These are phyloP conservation scores for Phytoseiulus persimilis DNA, from an alignment of 2,888 invertebrate genomes.

Conservation along the genomic window DNA sequence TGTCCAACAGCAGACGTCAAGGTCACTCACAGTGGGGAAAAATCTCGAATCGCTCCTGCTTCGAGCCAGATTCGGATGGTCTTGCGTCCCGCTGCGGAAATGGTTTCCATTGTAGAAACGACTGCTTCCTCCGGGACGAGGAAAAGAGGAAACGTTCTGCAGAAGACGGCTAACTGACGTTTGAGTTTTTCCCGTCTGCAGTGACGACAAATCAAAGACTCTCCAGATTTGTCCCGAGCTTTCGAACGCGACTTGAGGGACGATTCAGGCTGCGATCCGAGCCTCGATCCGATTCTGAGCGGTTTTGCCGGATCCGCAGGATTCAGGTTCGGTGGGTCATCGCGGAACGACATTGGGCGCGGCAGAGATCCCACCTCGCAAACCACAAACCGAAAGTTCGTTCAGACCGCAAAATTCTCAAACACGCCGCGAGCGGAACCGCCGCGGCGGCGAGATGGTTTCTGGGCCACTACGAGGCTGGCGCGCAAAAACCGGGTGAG, in stretches of 20 bases:
- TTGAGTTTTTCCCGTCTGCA: neutral
- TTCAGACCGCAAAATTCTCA: no score
- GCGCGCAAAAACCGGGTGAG: neutral
- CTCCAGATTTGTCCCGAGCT: neutral
- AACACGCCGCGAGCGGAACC: no score
- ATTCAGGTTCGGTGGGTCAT: no score
- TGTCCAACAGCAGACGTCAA: neutral
- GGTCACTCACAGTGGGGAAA: neutral
- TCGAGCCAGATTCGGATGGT: neutral
- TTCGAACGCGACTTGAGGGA: neutral
- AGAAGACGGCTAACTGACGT: neutral
- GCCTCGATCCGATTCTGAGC: no score
- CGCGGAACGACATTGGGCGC: no score
- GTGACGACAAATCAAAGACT: neutral
- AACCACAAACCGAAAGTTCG: no score
- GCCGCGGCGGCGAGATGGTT: no score
- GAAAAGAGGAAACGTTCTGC: neutral
- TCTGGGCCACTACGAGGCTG: no score
- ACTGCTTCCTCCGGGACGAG: neutral
- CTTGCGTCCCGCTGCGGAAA: neutral
- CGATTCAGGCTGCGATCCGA: neutral
- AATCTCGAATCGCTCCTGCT: neutral
- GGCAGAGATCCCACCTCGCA: no score
- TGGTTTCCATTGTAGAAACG: neutral
- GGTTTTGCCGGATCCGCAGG: no score